Base-by-base conservation (phyloP, 1,140 invertebrate species). In the Drosophila guanche region DNA sequence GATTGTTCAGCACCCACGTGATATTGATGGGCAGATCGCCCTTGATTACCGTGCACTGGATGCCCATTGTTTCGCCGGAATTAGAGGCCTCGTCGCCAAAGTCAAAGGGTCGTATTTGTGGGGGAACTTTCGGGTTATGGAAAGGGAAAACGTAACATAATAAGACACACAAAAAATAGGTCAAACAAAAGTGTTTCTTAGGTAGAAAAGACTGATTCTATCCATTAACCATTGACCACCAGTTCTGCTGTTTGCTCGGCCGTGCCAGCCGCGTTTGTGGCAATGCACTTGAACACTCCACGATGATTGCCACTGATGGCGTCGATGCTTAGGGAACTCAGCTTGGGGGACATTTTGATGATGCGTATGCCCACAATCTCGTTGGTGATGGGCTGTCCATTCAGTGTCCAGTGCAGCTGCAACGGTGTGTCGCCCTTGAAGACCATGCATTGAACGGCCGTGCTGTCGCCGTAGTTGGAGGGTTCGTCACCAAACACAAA, bases 21-120 rank as follows among this genome's bases (percentile, higher is more conserved):
- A 97, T 96, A 54, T 94, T 94, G 53, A 97, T 93, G 5, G 97
- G 97, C 72, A 95, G 93, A 90, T 98, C 96, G 16, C 97, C 97
- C 90, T 97, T 97, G 71, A 94, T 94, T 7, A 98, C 95, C 22
- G 95, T 95, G 92, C 97, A 98, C 95, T 94, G 42, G 93, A 94
- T 59, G 95, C 93, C 29, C 43, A 94, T 94, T 75, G 93, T 93
- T 63, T 96, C 95, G 40, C 95, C 95, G 16, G 94, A 95, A 33
- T 96, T 95, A 12, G 95, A 93, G 16, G 93, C 92, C 73, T 95
- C 94, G 16, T 94, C 93, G 69, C 95, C 95, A 89, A 95, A 95
- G 77, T 94, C 94, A 85, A 95, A 95, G 23, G 94, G 93, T 66
- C 93, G 92, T 80, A 95, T 93, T 91, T 95, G 93, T 45, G 95